These are phyloP conservation scores for Mactra quadrangularis DNA, from an alignment of 1,140 invertebrate genomes.

Conservation along the genomic window DNA sequence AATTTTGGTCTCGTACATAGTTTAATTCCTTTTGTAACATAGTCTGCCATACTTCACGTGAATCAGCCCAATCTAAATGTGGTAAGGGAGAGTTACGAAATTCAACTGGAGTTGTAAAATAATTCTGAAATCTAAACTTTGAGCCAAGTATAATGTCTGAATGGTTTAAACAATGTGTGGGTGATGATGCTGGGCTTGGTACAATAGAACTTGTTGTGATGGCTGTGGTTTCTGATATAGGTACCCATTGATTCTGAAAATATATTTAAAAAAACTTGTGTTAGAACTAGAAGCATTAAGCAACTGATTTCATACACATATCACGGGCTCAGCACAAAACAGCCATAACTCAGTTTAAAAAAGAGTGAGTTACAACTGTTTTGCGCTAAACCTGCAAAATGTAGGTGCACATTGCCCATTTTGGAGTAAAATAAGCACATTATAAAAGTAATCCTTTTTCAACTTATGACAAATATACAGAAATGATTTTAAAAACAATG, in stretches of 20 bases:
- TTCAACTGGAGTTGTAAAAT: conserved; percentile 71
- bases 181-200: conserved; percentile 63
- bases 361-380: no score
- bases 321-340: no score
- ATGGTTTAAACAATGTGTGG: conserved; percentile 37
- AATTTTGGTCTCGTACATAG: conserved; percentile 88
- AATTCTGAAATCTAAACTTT: conserved; percentile 76
- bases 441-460: no score
- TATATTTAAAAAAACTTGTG: conserved; percentile 25
- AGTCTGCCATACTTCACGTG: conserved; percentile 92
- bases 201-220: conserved; percentile 75
- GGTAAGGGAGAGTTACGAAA: conserved; percentile 89
- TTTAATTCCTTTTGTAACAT: conserved; percentile 93
- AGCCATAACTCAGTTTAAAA: no score
- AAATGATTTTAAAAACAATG: no score
- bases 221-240: conserved; percentile 74
- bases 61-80: conserved; percentile 93
- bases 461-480: no score
- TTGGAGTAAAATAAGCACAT: no score
- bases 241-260: conserved; percentile 79
- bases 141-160: conserved; percentile 63
- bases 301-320: no score
- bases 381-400: no score
- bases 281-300: no score
- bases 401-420: no score